A percentile compares a stretch with the other conserved stretches of the same genome.
Conservation (phyloP, 2,113 vertebrate species). For the Synodontis membranacea region DNA sequence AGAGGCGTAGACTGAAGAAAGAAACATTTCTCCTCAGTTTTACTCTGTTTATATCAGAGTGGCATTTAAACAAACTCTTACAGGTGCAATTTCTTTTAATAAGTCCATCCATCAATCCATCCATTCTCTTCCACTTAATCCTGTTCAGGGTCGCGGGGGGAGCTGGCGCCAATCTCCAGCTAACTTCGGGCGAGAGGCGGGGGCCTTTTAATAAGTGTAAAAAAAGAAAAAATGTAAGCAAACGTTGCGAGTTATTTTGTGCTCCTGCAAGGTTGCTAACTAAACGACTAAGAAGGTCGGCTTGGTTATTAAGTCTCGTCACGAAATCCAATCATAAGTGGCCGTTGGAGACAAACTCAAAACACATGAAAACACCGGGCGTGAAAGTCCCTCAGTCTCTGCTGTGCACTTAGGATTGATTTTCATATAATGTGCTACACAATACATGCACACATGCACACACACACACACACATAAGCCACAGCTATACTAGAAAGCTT, state of each 20-base stretch:
- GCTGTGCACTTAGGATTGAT: background rate
- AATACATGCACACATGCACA: background rate
- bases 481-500: background rate
- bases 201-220: background rate
- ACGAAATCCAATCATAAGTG: background rate
- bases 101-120: no score
- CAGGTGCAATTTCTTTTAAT: background rate
- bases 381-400: slow-evolving; percentile 15
- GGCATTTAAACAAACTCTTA: background rate
- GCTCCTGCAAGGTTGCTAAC: background rate
- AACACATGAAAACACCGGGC: background rate
- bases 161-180: no score
- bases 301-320: background rate
- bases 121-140: no score
- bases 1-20: no score
- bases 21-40: no score
- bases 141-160: no score
- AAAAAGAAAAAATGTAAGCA: no score
- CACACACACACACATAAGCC: background rate
- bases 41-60: background rate
- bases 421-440: background rate
- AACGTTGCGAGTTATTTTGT: background rate
- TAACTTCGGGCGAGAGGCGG: no score
- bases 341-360: background rate
- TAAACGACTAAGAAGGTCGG: background rate